These are phyloP conservation scores for Acrossocheilus fasciatus DNA, from an alignment of 2,797 vertebrate genomes.

Conservation along the genomic window DNA sequence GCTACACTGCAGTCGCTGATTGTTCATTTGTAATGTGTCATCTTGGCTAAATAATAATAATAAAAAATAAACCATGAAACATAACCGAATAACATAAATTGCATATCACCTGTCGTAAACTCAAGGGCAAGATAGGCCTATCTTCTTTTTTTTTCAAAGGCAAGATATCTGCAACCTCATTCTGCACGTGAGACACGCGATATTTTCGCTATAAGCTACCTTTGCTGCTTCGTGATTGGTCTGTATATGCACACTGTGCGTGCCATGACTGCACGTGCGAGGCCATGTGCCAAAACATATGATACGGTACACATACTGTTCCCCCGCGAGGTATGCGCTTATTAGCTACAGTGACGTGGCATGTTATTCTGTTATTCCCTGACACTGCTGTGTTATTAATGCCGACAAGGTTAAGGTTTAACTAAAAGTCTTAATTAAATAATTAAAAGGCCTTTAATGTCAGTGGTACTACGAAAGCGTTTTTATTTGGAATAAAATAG, in stretches of 20 bases:
- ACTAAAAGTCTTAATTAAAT: neutral
- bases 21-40: neutral
- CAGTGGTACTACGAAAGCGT: neutral
- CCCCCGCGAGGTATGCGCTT: neutral
- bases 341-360: neutral
- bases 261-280: constrained; percentile 52
- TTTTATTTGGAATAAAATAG: neutral
- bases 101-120: neutral
- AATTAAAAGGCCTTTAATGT: neutral
- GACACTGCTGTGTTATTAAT: neutral
- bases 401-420: neutral
- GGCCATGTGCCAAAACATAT: constrained; percentile 57
- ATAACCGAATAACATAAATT: neutral
- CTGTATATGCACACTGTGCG: neutral
- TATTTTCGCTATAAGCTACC: neutral
- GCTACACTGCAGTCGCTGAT: neutral
- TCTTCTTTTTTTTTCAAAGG: neutral
- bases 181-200: neutral
- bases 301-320: neutral
- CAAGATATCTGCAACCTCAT: no score
- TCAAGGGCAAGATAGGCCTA: no score
- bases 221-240: neutral
- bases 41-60: no score
- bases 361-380: neutral
- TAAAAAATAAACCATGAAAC: neutral